Evolutionary conservation across 2,797 vertebrate species (phyloP), one percentile per base, ranked within the genome.

Genomic region (Lacerta viridis): DNA sequence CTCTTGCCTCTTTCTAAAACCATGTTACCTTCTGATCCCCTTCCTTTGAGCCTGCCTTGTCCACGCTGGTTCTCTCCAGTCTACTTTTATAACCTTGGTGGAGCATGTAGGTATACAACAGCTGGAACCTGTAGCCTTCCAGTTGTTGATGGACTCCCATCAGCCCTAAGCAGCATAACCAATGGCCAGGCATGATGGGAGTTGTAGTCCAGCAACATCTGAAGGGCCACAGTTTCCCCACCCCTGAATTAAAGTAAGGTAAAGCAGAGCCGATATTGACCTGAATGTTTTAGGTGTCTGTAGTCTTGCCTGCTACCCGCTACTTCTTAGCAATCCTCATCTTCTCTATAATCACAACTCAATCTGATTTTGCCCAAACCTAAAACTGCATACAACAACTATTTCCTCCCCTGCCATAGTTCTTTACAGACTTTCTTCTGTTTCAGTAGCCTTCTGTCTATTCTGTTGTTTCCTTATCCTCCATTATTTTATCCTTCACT

Each of bases 401-500:
- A 4, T 17, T 82, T 82, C 36, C 17, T 8, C 27, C 64, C 74
- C 5, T 17, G 2, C 29, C 41, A 75, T 27, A 75, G 27, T 61
- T 46, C n/a, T 36, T 43, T 33, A 50, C 39, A 72, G 8, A 25
- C 13, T 15, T n/a, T 50, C 72, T 2, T 39, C 8, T 50, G 9
- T 78, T 79, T 68, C 3, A 20, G n/a, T 64, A 33, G 68, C 1
- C 43, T 87, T 87, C 72, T 90, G 86, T 86, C 74, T 77, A 27
- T 64, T 41, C 84, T 84, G n/a, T 55, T 33, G 80, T 87, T 87
- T 84, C 66, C 80, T 84, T 83, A 86, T 89, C 61, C 20, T 89
- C 36, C 36, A 86, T 66, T 80, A 0, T 0, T 84, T 69, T 36
- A 79, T 66, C 71, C 29, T 33, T 90, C 80, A 86, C 84, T 87